Base-by-base conservation (phyloP, 2,113 vertebrate species). In the Corynorhinus townsendii region DNA sequence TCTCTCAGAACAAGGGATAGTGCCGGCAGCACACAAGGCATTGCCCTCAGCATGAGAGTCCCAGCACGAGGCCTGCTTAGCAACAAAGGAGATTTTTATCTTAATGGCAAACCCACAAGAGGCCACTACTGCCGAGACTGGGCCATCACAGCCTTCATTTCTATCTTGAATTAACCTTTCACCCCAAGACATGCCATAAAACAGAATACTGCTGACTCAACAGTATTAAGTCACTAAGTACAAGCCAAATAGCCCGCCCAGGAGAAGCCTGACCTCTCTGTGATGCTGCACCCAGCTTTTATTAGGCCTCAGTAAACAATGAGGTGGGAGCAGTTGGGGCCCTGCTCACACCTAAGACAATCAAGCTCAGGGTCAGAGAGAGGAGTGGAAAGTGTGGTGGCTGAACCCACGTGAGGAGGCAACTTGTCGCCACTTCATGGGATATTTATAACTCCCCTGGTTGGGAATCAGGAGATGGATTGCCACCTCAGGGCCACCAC, bases 91-190 rank as follows among this genome's bases (percentile, higher is more conserved):
- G 66, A 68, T 52, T 80, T 66, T 16, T 66, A 62, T 59, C 75
- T 71, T 52, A 89, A 86, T 71, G 35, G 47, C 75, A 75, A 83
- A 40, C 66, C 28, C 49, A 80, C 1, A 22, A 45, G 28, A 62
- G 47, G 49, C 66, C 73, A 54, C 91, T 62, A 12, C 47, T 68
- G 38, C 64, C 35, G 28, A 95, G 76, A 43, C 59, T 52, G 62
- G 72, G n/a, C 35, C 38, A 12, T 68, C 40, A 84, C 6, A 73
- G 11, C 40, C 93, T 92, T 94, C 38, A 11, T 73, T 95, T 93
- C 54, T 82, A 40, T 35, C 72, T 95, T 95, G 28, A 88, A 85
- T 91, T 94, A 72, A 93, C 88, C 86, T 84, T 92, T 95, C 54
- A 96, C 89, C 82, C 56, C 89, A 93, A 79, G 33, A 82, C 33